Evolutionary conservation across 2,113 vertebrate genomes (phyloP).

Genomic region (Melanotaenia duboulayi): DNA sequence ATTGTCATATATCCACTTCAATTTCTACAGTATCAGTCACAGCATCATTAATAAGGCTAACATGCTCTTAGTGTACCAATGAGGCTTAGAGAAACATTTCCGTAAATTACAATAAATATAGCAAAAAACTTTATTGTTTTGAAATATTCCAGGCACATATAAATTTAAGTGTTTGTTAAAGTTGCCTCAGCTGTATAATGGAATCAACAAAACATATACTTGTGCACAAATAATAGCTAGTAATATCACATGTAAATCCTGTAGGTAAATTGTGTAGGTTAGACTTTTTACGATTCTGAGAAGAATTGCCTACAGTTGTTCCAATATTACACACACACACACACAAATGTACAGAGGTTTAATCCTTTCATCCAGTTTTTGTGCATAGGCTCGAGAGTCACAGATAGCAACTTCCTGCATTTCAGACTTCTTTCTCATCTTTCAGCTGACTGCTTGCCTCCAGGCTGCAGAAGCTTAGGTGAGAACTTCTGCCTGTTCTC

Average conservation of each 20-base stretch:
- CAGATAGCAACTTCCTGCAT: conserved; percentile 17
- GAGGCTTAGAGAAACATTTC: conserved; percentile 10
- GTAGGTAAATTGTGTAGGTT: too few relatives aligned
- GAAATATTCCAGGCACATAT: conserved; percentile 27
- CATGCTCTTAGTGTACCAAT: conserved; percentile 1
- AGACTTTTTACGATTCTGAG: neutral
- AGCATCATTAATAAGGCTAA: conserved; percentile 3
- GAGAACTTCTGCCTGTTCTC: conserved; percentile 64
- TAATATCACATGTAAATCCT: conserved; percentile 10
- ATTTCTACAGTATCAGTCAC: conserved; percentile 30
- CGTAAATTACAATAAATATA: conserved; percentile 18
- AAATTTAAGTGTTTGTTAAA: neutral
- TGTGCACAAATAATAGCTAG: conserved; percentile 48
- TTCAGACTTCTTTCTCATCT: conserved; percentile 49
- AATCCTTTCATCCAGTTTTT: conserved; percentile 19
- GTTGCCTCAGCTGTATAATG: conserved; percentile 12
- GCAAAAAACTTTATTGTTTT: conserved; percentile 35
- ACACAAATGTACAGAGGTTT: conserved; percentile 3
- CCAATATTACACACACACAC: neutral
- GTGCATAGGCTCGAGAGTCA: neutral
- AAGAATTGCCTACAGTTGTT: neutral
- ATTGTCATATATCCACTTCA: conserved; percentile 13
- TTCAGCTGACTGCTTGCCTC: conserved; percentile 24
- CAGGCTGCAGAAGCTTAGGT: conserved; percentile 65
- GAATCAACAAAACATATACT: conserved; percentile 45